Evolutionary conservation across 2,888 invertebrate species (phyloP), one percentile per base, ranked within the genome.

Genomic region (Acronicta psi): DNA sequence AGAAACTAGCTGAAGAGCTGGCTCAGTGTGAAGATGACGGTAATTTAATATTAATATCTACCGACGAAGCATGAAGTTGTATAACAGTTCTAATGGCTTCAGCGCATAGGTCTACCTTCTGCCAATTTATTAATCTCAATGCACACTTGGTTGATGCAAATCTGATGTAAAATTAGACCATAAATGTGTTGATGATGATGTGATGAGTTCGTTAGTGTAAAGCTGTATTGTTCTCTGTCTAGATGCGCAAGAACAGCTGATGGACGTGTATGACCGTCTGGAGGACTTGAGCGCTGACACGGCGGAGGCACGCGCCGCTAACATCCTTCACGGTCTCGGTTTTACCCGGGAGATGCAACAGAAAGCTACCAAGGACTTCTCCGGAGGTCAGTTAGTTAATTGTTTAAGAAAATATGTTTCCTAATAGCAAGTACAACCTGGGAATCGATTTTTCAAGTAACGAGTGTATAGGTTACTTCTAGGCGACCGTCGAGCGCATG

Each of bases 231-330:
- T n/a, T 1, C 2, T 34, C 13, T 20, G 13, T 78, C 10, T 85
- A 96, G 97, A 98, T 83, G 96, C 98, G 51, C 98, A 99, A 89
- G 99, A 99, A 80, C 98, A 99, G 87, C 93, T 99, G 75, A 97
- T 99, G 97, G 99, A 99, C 86, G 96, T 99, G 20, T 99, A 99
- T 86, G 99, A 99, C 80, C 96, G 99, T 18, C 94, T 99, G 79
- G 99, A 99, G 69, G 99, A 99, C 73, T 97, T 99, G 91, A 97
- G 98, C 67, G 98, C 99, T 0, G 99, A 98, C 84, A 98, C 98
- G 36, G 99, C 99, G 0, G 98, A 98, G 90, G 97, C 97, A 1
- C 96, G 98, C 69, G 99, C 99, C 7, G 99, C 98, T 1, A 96
- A 98, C 83, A 98, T 99, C 77, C 95, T 99, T 10, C 97, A 98